phyloP scores from a whole-genome alignment of 2,113 vertebrate genomes.

The Ceyx cyanopectus region DNA sequence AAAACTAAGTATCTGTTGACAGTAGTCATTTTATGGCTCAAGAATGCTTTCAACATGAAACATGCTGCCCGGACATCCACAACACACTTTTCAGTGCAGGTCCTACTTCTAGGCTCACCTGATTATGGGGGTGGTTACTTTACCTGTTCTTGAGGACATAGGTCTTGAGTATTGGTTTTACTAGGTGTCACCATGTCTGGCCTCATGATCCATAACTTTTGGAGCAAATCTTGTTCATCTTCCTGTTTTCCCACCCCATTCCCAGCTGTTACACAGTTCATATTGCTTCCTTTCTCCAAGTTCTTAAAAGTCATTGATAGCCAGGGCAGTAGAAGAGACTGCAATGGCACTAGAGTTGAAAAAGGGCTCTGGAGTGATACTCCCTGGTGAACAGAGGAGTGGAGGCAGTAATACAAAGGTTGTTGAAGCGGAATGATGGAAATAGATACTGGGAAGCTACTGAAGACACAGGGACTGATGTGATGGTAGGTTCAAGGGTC shows the following conservation, averaged over 20 bases:
- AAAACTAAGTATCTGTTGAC: not conserved
- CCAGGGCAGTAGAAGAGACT: not conserved
- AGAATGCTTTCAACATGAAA: not conserved
- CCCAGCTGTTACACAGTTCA: not conserved
- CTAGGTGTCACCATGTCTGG: not conserved
- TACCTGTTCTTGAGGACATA: not conserved
- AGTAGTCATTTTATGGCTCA: not conserved
- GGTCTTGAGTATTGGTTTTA: not conserved
- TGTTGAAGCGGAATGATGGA: not conserved
- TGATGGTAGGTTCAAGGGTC: not conserved
- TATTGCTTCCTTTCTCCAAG: not conserved
- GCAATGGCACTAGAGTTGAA: not conserved
- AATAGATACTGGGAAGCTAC: not conserved
- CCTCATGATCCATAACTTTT: not conserved
- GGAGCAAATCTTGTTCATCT: not conserved
- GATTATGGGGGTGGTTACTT: not conserved
- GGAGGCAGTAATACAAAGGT: not conserved
- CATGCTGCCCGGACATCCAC: not conserved
- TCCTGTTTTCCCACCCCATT: not conserved
- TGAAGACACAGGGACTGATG: not conserved
- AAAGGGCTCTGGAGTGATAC: not conserved
- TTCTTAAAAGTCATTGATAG: not conserved
- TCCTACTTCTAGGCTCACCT: not conserved
- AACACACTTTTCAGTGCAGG: rapidly evolving
- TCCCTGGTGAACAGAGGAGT: not conserved